Evolutionary conservation across 2,113 vertebrate species (phyloP), one percentile per base, ranked within the genome.

Genomic region (Gasterosteus nipponicus): DNA sequence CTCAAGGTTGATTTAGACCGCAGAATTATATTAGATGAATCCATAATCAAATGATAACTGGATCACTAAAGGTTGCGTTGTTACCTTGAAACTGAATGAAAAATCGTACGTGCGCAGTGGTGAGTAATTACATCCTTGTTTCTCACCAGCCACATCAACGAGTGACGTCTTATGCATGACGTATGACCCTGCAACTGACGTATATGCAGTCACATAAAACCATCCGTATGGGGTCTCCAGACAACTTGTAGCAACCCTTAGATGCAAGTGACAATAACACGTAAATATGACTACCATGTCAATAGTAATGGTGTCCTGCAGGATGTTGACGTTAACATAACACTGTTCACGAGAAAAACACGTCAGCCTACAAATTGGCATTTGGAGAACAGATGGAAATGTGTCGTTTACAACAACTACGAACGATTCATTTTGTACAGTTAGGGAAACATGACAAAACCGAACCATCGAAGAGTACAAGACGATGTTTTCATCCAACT

Each of bases 171-270:
- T 31, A 3, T 33, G 59, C 22, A 42, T 49, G 46, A 61, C 47
- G 69, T 77, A 26, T 69, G 63, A 76, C 73, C 49, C 46, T 41
- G 57, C 29, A 18, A 38, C 41, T 72, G 58, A 73, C 69, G 77
- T 73, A 67, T 59, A 80, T 76, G 38, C 62, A 72, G 56, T 9
- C 63, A 29, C 18, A 29, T 29, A 44, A 29, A 63, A 61, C 6
- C 56, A 62, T 11, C 26, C 38, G 4, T 33, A 33, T 44, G 11
- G 8, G 3, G 5, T 14, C 11, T 49, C 0, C 2, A 33, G 9
- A 19, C 15, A 18, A n/a, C n/a, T 15, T 54, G 1, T 11, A 33
- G 2, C 14, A 22, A 58, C 8, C 2, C 19, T 10, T 7, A 54
- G 5, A 31, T 53, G 12, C 1, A 53, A 2, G 4, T 0, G 16